Conservation (phyloP, 1,140 invertebrate genomes). For the Drosophila mojavensis region DNA sequence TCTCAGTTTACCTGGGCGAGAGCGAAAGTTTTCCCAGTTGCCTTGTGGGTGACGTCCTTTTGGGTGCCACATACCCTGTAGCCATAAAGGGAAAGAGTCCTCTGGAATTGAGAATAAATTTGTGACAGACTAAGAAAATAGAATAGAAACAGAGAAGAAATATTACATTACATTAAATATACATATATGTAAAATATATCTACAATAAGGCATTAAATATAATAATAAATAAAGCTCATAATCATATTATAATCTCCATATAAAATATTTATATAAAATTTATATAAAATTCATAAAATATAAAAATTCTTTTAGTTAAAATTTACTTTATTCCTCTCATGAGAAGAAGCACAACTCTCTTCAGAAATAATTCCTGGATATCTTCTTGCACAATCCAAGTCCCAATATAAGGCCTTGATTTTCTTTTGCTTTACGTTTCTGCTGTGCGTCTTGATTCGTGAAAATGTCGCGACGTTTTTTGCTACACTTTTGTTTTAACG, state of each 20-base stretch:
- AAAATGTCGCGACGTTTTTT: slow-evolving; percentile 61
- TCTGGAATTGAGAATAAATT: neutral
- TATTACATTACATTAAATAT: too few species aligned
- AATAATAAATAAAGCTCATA: too few species aligned
- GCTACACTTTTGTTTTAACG: slow-evolving; percentile 49
- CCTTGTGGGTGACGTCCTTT: slow-evolving; percentile 16
- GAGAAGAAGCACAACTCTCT: too few species aligned
- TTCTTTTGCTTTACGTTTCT: slow-evolving; percentile 5
- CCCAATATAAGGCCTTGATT: neutral
- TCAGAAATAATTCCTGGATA: neutral
- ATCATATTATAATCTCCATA: neutral
- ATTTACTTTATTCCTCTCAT: too few species aligned
- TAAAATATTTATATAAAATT: too few species aligned
- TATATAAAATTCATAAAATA: too few species aligned
- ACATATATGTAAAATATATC: too few species aligned
- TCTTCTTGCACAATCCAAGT: neutral
- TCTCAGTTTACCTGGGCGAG: slow-evolving; percentile 29
- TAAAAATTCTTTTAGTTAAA: too few species aligned
- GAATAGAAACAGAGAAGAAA: too few species aligned
- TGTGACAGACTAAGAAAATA: neutral
- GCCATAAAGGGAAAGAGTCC: neutral
- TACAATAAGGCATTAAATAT: too few species aligned
- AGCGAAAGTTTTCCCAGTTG: slow-evolving; percentile 48
- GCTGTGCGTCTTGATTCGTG: slow-evolving; percentile 54
- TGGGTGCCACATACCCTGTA: slow-evolving; percentile 8